Evolutionary conservation across 2,113 vertebrate species (phyloP).

Genomic region (Pachycephala philippinensis): DNA sequence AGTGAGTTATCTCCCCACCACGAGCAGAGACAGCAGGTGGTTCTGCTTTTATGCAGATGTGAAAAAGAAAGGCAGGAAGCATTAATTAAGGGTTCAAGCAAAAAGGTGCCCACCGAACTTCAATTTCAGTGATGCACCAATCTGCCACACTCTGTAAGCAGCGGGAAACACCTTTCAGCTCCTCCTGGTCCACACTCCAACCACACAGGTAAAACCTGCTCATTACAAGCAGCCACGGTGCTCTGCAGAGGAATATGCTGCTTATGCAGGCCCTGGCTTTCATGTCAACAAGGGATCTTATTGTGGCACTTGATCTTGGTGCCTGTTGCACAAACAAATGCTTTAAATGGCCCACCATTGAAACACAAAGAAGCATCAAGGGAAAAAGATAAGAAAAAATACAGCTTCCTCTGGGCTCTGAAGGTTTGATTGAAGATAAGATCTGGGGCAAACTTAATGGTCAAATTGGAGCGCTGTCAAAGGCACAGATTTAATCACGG

Average conservation of each 20-base stretch:
- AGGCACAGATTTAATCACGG: not conserved
- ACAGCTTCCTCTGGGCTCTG: not conserved
- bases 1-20: not conserved
- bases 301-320: not conserved
- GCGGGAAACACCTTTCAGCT: not conserved
- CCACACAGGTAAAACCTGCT: not conserved
- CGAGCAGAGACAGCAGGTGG: not conserved
- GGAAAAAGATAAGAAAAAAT: not conserved
- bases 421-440: not conserved
- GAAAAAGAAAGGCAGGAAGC: not conserved
- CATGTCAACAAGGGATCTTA: not conserved
- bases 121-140: not conserved
- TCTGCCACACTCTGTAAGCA: fast-evolving
- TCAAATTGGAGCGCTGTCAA: not conserved
- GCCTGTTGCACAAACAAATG: constrained; percentile 9
- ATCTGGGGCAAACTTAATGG: not conserved
- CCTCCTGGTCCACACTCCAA: not conserved
- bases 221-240: not conserved
- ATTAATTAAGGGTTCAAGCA: not conserved
- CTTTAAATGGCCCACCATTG: not conserved
- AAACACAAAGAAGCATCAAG: not conserved
- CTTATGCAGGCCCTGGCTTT: not conserved
- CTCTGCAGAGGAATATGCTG: not conserved
- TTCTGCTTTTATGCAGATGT: not conserved
- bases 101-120: not conserved